phyloP scores from a whole-genome alignment of 2,888 invertebrate genomes.

The Automeris io region DNA sequence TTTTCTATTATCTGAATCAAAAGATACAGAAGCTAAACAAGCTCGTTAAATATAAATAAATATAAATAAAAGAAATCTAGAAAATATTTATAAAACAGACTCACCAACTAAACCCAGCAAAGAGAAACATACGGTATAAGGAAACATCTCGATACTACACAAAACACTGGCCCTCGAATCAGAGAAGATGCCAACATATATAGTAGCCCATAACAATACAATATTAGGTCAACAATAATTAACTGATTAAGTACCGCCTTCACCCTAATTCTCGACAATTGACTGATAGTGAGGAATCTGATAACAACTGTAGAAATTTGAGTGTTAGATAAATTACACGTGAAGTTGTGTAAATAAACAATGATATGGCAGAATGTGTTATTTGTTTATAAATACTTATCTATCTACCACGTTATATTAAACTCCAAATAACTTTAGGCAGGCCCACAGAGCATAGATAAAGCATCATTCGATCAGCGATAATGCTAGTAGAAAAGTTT shows the following conservation, averaged over 20 bases:
- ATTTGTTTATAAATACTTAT: background rate
- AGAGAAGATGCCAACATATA: constrained; percentile 14
- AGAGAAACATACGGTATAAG: constrained; percentile 14
- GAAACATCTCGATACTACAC: constrained; percentile 14
- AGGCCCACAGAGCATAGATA: no score
- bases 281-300: constrained; percentile 39
- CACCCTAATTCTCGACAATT: constrained; percentile 43
- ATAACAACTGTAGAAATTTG: constrained; percentile 13
- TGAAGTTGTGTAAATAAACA: constrained; percentile 12
- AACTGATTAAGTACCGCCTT: constrained; percentile 57
- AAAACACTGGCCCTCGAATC: constrained; percentile 14
- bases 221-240: constrained; percentile 54
- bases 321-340: constrained; percentile 17
- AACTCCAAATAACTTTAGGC: no score
- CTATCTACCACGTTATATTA: no score
- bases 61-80: background rate
- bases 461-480: no score
- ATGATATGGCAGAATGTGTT: background rate
- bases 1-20: no score
- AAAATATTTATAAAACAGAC: constrained; percentile 4
- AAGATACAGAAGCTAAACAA: no score
- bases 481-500: no score
- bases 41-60: background rate
- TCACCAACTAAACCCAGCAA: constrained; percentile 21
- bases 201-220: constrained; percentile 30